These are phyloP conservation scores for Clamator glandarius DNA, from an alignment of 2,797 vertebrate species.

Conservation along the genomic window DNA sequence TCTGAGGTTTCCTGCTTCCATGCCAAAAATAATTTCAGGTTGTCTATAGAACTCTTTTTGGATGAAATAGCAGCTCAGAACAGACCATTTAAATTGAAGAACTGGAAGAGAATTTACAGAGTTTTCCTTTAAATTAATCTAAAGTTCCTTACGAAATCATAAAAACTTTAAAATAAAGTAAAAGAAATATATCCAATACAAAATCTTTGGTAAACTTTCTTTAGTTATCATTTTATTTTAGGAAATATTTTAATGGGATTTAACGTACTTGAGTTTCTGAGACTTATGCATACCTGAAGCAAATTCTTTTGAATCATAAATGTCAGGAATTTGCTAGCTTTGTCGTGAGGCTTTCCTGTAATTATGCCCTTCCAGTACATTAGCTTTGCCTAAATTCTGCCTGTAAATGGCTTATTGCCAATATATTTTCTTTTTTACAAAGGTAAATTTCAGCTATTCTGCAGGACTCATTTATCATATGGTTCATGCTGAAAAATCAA, in stretches of 20 bases:
- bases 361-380: background rate
- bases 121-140: background rate
- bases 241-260: background rate
- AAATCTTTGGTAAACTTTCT: background rate
- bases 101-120: background rate
- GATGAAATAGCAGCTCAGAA: background rate
- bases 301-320: background rate
- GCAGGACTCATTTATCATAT: background rate
- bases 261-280: background rate
- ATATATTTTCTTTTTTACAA: background rate
- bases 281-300: background rate
- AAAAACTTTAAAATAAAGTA: background rate
- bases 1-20: background rate
- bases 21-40: background rate
- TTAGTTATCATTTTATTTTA: background rate
- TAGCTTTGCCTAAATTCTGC: background rate
- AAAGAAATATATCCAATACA: background rate
- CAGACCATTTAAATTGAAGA: background rate
- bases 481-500: background rate
- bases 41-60: background rate
- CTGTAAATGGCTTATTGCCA: background rate
- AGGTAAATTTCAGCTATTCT: background rate
- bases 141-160: background rate
- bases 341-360: background rate
- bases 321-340: background rate